phyloP scores from a whole-genome alignment of 2,113 vertebrate genomes.

The Seriola quinqueradiata region DNA sequence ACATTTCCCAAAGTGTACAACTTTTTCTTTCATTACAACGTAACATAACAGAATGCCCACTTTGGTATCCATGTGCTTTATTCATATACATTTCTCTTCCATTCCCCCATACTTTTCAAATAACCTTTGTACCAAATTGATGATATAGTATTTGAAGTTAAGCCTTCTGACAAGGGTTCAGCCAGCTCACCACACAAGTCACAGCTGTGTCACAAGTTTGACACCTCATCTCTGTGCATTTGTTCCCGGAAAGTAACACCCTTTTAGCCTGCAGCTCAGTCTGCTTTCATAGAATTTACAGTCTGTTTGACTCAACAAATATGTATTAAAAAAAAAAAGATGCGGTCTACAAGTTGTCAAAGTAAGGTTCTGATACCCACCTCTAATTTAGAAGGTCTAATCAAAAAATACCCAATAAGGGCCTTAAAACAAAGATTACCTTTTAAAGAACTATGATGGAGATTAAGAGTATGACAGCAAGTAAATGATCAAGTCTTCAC shows the following conservation, averaged over 20 bases:
- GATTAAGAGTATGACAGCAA: neutral
- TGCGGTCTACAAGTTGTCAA: neutral
- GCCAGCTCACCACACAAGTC: neutral
- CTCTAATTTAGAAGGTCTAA: neutral
- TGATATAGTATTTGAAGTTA: neutral
- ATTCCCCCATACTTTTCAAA: neutral
- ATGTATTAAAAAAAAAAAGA: neutral
- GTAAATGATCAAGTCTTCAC: too few relatives aligned
- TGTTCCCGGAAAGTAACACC: constrained; percentile 2
- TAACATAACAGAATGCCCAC: neutral
- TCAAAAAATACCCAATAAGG: neutral
- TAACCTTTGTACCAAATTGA: neutral
- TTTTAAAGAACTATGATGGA: neutral
- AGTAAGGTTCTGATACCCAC: neutral
- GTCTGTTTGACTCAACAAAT: neutral
- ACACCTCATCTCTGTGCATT: constrained; percentile 11
- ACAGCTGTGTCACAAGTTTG: neutral
- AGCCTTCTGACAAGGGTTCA: neutral
- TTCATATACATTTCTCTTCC: neutral
- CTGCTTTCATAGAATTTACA: neutral
- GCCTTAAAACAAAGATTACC: neutral
- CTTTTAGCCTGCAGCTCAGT: neutral
- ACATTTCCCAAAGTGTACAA: neutral
- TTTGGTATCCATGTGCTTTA: neutral
- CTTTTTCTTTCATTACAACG: neutral